These are phyloP conservation scores for Asobara japonica DNA, from an alignment of 1,140 invertebrate species.

Conservation along the genomic window DNA sequence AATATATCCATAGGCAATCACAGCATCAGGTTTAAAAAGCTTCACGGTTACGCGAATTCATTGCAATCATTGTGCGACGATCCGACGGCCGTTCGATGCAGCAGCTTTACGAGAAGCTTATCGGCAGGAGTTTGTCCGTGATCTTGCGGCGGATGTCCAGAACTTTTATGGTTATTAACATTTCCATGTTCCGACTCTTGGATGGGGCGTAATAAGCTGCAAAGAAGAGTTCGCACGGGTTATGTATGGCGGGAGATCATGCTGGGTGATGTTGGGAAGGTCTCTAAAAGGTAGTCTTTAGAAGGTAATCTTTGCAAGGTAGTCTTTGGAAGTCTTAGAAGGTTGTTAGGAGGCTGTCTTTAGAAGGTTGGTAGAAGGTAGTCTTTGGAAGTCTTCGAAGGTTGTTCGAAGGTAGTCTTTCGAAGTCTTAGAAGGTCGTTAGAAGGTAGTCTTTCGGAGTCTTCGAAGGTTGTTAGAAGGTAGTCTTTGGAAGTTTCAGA, in stretches of 20 bases:
- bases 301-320: no score
- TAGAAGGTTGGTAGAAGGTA: no score
- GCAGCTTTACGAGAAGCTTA: not conserved
- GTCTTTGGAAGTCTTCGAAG: no score
- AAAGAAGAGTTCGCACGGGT: not conserved
- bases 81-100: not conserved
- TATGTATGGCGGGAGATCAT: not conserved
- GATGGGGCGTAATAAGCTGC: not conserved
- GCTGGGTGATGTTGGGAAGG: no score
- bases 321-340: no score
- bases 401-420: no score
- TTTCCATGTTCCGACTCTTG: not conserved
- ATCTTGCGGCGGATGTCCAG: constrained; percentile 25
- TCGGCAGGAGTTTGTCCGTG: constrained; percentile 21
- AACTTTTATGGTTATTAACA: constrained; percentile 9
- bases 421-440: no score
- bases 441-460: no score
- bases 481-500: no score
- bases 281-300: not conserved
- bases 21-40: constrained; percentile 51
- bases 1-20: constrained; percentile 68
- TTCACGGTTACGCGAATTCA: not conserved
- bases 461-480: no score
- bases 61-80: not conserved
- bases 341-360: no score